These are phyloP conservation scores for Resseliella maxima DNA, from an alignment of 2,888 invertebrate species.

Conservation along the genomic window DNA sequence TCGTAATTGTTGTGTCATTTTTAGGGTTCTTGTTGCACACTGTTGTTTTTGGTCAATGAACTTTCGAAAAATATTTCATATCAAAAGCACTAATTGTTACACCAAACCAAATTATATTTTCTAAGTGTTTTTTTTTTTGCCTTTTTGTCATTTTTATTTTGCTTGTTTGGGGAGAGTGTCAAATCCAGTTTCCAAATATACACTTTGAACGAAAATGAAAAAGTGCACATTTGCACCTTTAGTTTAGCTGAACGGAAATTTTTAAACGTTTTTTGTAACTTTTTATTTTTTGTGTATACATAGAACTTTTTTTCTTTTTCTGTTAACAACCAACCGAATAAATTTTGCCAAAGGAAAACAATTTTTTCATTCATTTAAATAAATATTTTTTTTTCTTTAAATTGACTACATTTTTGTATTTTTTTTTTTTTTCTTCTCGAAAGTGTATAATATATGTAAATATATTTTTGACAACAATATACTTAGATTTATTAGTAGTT, in stretches of 20 bases:
- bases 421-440: constrained; percentile 14
- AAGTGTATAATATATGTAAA: constrained; percentile 49
- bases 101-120: constrained; percentile 36
- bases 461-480: constrained; percentile 52
- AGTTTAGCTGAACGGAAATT: constrained; percentile 42
- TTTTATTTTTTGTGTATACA: constrained; percentile 51
- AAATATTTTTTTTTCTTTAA: constrained; percentile 19
- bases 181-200: constrained; percentile 40
- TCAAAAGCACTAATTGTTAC: constrained; percentile 45
- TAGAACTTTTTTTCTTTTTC: constrained; percentile 28
- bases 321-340: constrained; percentile 37
- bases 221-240: background rate
- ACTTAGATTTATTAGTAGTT: constrained; percentile 35
- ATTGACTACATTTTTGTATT: constrained; percentile 36
- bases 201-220: background rate
- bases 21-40: background rate
- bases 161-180: background rate
- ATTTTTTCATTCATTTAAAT: constrained; percentile 48
- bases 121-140: background rate
- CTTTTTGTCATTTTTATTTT: background rate
- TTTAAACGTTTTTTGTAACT: constrained; percentile 51
- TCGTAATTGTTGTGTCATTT: background rate
- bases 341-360: constrained; percentile 53
- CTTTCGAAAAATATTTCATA: constrained; percentile 41
- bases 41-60: background rate